phyloP scores from a whole-genome alignment of 2,888 invertebrate genomes.

The Pardosa pseudoannulata region DNA sequence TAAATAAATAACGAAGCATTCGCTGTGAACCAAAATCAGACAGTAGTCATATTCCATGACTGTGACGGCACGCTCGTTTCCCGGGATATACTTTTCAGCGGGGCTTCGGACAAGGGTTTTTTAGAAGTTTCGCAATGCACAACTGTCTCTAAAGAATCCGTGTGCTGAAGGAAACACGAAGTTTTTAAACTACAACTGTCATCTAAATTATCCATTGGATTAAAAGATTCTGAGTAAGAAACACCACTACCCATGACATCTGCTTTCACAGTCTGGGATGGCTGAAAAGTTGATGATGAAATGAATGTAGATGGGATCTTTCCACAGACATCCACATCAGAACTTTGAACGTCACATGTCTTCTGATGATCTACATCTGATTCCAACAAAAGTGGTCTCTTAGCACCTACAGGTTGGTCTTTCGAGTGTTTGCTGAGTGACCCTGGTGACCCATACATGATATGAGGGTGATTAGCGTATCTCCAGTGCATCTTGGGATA shows the following conservation, averaged over 20 bases:
- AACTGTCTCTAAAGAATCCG: conserved; percentile 63
- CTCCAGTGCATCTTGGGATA: conserved; percentile 70
- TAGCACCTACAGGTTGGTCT: conserved; percentile 15
- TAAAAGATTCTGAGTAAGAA: conserved; percentile 1
- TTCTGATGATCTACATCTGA: conserved; percentile 33
- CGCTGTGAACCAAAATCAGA: conserved; percentile 16
- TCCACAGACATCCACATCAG: background rate
- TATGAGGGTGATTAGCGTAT: conserved; percentile 63
- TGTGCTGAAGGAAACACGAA: conserved; percentile 58
- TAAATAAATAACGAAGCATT: background rate
- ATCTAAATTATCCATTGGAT: conserved; percentile 24
- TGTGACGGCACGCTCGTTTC: conserved; percentile 28
- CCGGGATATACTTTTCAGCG: conserved; percentile 37
- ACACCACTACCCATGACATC: conserved; percentile 23
- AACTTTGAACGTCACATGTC: background rate
- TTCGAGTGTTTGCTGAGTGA: conserved; percentile 25
- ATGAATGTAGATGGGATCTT: conserved; percentile 35
- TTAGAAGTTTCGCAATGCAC: conserved; percentile 38
- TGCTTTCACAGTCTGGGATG: conserved; percentile 55
- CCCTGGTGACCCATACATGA: conserved; percentile 42
- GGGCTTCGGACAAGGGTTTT: conserved; percentile 42
- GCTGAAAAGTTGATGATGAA: conserved; percentile 31
- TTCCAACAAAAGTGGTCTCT: conserved; percentile 56
- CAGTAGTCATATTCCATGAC: conserved; percentile 69
- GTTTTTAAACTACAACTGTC: conserved; percentile 47